Base-by-base conservation (phyloP, 1,140 invertebrate species). In the Macrocentrus cingulum region DNA sequence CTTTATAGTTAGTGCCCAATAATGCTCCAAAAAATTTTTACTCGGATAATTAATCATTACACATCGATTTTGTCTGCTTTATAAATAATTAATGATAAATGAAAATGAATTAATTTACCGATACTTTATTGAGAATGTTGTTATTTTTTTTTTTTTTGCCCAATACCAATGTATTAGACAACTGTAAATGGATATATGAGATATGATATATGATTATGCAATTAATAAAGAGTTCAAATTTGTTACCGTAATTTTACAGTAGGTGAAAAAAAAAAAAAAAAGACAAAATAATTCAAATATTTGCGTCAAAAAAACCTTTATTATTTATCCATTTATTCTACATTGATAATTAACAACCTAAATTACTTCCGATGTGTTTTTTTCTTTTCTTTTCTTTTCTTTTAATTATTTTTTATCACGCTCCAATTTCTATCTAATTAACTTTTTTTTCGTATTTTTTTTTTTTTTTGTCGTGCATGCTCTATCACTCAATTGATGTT, bases 401-500 rank as follows among this genome's bases (percentile, higher is more conserved):
- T n/a, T n/a, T n/a, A 34, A 34, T 34, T 11, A 34, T 34, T 34
- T 34, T 34, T 34, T 34, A 34, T 11, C 11, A 34, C 6, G n/a
- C n/a, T n/a, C 25, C 25, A 29, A 29, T 29, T 9, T 9, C 25
- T 29, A 29, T 29, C 25, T 29, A 29, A 29, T 62, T 62, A 34
- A 61, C 56, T 59, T 52, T 45, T 36, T 64, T 36, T 65, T 59
- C 59, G 46, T 62, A 7, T 15, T 15, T 49, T 57, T 49, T 11
- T 45, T 57, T 42, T 41, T 42, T 60, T 51, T 36, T 49, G 11
- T 29, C 25, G 16, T 46, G 20, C 36, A 63, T 66, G 67, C 36
- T 59, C 51, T 59, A 68, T 74, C 70, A 70, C 66, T 68, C 64
- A 75, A 73, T 65, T 63, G 69, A 75, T 71, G 73, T 55, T 69